phyloP scores from a whole-genome alignment of 2,888 invertebrate genomes.

The Sepiola atlantica region DNA sequence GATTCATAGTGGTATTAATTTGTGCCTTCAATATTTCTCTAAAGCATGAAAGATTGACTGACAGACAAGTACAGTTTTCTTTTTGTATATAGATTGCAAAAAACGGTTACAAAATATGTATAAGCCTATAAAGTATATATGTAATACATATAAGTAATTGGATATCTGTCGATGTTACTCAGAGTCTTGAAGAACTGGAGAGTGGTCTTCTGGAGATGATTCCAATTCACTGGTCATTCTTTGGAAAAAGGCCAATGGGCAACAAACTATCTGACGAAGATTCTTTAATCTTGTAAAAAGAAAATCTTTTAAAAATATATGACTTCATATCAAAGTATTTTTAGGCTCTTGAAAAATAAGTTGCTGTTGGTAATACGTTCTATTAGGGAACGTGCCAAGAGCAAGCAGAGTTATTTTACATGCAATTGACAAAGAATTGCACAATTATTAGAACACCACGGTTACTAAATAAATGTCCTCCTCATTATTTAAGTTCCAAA shows the following conservation, averaged over 20 bases:
- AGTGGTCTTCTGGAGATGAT: not conserved
- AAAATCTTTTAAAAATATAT: not conserved
- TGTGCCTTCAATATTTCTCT: too few relatives aligned
- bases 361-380: not conserved
- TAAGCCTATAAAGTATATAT: too few relatives aligned
- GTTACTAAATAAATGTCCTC: not conserved
- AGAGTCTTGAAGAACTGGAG: not conserved
- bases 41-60: too few relatives aligned
- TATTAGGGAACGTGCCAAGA: not conserved
- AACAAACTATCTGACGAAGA: not conserved
- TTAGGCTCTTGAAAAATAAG: not conserved
- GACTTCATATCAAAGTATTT: not conserved
- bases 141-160: not conserved
- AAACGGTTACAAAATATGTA: too few relatives aligned
- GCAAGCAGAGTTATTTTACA: not conserved
- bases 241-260: not conserved
- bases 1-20: too few relatives aligned
- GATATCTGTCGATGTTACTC: not conserved
- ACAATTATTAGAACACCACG: not conserved
- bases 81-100: too few relatives aligned
- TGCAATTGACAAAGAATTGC: not conserved
- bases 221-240: not conserved
- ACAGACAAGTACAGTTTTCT: too few relatives aligned
- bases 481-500: not conserved
- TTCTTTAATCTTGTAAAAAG: not conserved